Base-by-base conservation (phyloP, 1,140 invertebrate genomes). In the Drosophila obscura region DNA sequence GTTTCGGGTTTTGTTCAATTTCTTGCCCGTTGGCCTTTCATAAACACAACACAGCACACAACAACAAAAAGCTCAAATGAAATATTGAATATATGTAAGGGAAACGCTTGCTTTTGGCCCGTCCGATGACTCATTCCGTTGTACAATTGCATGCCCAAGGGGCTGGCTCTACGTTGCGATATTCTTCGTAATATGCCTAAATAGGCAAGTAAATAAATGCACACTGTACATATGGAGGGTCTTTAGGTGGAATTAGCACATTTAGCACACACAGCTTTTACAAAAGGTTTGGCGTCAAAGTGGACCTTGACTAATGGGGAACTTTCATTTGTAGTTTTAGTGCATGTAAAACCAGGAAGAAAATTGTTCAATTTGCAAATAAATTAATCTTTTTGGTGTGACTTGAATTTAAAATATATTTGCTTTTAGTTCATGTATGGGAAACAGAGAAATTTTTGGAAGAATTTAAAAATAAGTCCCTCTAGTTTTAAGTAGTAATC, bases 21-120 rank as follows among this genome's bases (percentile, higher is more conserved):
- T 64, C 55, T 48, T 63, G 59, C 45, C 50, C 43, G 9, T 65
- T 61, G 72, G 60, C 60, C 75, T 78, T 78, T 78, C 72, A 75
- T 78, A 78, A 78, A 76, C 73, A 77, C 61, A 41, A 76, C 19
- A 51, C 11, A 31, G n/a, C 31, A 48, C 9, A 39, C 31, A 41
- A 4, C 7, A 57, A 26, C 3, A 45, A 57, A 57, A 69, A 74
- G 64, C 74, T 77, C 57, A 58, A 41, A 76, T 72, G 61, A 76
- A 72, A 66, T 76, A 78, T 78, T 46, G 73, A 28, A 56, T 59
- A 60, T 73, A 43, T 61, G n/a, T 72, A 31, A 28, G 26, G 50
- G 55, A 53, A 62, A 61, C 62, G 69, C 58, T 69, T 73, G 68
- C 52, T 22, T 45, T 52, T 52, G 24, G 56, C 51, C 62, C 52